Conservation (phyloP, 2,888 invertebrate species). For the Notodonta ziczac region DNA sequence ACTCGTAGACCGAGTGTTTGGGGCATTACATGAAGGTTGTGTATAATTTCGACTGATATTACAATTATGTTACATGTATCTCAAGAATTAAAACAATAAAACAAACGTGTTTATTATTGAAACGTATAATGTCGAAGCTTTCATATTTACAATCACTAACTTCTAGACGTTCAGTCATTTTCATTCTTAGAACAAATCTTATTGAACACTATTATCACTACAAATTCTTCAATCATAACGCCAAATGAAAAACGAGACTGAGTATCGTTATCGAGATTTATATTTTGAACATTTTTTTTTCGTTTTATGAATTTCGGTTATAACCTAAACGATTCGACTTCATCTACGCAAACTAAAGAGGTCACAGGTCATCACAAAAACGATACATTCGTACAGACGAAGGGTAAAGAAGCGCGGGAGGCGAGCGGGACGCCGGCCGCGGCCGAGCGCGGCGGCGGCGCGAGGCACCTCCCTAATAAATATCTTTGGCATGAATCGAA, state of each 20-base stretch:
- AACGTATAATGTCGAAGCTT: constrained; percentile 83
- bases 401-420: constrained; percentile 53
- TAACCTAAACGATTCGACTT: constrained; percentile 63
- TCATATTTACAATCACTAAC: constrained; percentile 82
- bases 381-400: constrained; percentile 57
- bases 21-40: constrained; percentile 4
- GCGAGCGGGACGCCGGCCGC: constrained; percentile 45
- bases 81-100: constrained; percentile 51
- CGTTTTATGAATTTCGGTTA: constrained; percentile 69
- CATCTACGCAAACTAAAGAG: constrained; percentile 68
- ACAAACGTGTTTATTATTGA: constrained; percentile 69
- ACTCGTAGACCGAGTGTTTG: constrained; percentile 46
- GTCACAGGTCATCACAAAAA: constrained; percentile 65
- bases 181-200: constrained; percentile 76
- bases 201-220: constrained; percentile 84
- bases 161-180: constrained; percentile 81
- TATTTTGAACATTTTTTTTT: constrained; percentile 61
- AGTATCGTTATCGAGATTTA: constrained; percentile 79
- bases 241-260: constrained; percentile 79
- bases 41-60: constrained; percentile 11
- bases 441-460: constrained; percentile 47
- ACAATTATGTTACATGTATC: background rate
- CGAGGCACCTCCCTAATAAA: constrained; percentile 76
- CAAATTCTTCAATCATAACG: constrained; percentile 75
- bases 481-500: constrained; percentile 84